Conservation (phyloP, 2,888 invertebrate genomes). For the Dicyrtomina minuta region DNA sequence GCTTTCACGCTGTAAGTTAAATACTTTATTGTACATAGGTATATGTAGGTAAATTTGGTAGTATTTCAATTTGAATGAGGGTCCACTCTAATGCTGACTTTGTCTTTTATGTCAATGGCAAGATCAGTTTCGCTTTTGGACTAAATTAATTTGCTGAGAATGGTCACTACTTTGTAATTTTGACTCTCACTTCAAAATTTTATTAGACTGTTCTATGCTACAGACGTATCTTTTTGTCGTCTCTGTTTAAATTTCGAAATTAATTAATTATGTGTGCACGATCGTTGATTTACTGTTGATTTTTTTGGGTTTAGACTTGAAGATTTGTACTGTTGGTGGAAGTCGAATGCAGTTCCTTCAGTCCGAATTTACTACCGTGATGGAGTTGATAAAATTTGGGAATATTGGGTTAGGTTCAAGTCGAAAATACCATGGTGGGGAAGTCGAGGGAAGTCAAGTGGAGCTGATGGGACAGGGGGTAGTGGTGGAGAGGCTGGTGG, state of each 20-base stretch:
- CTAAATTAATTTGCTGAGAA: not conserved
- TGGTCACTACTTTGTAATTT: too few species aligned
- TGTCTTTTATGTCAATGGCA: not conserved
- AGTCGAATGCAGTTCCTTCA: slow-evolving; percentile 41
- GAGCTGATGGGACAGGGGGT: not conserved
- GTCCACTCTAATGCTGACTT: slow-evolving; percentile 23
- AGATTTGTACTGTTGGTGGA: slow-evolving; percentile 48
- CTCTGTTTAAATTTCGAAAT: too few species aligned
- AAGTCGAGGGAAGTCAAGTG: slow-evolving; percentile 2
- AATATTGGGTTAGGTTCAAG: slow-evolving; percentile 12
- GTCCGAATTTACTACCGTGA: not conserved
- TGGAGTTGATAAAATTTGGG: not conserved
- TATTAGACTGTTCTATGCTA: too few species aligned
- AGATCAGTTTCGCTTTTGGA: slow-evolving; percentile 20
- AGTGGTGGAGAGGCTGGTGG: not conserved
- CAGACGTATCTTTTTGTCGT: too few species aligned
- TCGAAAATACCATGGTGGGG: slow-evolving; percentile 16
- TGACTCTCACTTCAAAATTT: too few species aligned
- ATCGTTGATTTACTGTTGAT: too few species aligned
- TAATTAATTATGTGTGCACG: too few species aligned
- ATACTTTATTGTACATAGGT: not conserved
- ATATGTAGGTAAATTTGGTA: too few species aligned
- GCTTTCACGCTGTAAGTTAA: slow-evolving; percentile 47
- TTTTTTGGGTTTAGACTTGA: slow-evolving; percentile 34
- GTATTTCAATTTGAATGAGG: too few species aligned